phyloP scores from a whole-genome alignment of 1,140 invertebrate genomes.

The Sitobion miscanthi region DNA sequence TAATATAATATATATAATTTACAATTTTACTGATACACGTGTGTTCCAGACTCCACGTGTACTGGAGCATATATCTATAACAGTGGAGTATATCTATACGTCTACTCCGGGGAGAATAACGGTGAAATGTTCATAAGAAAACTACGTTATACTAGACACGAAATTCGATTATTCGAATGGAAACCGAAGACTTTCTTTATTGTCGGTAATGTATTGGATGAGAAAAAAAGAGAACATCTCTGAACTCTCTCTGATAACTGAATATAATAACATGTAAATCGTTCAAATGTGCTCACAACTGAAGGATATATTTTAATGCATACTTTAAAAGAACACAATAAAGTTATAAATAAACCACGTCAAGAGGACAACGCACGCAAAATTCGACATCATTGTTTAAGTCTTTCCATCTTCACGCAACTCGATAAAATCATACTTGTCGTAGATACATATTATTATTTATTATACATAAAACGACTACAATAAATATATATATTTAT shows the following conservation, averaged over 20 bases:
- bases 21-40: background rate
- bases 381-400: background rate
- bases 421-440: background rate
- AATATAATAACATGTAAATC: conserved; percentile 20
- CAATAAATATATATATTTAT: background rate
- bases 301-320: background rate
- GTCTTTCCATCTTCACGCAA: background rate
- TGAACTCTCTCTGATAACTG: conserved; percentile 41
- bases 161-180: conserved; percentile 17
- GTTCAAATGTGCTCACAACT: background rate
- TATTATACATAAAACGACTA: background rate
- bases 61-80: background rate
- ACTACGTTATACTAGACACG: background rate
- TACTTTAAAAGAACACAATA: conserved; percentile 31
- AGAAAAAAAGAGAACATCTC: conserved; percentile 6
- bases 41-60: background rate
- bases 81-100: background rate
- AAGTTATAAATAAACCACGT: conserved; percentile 6
- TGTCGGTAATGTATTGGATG: conserved; percentile 22
- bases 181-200: conserved; percentile 44
- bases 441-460: background rate
- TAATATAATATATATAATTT: background rate
- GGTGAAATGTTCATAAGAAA: conserved; percentile 4
- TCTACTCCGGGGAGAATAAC: background rate
- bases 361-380: conserved; percentile 5